Base-by-base conservation (phyloP, 2,797 vertebrate genomes). In the Crenuchus spilurus region DNA sequence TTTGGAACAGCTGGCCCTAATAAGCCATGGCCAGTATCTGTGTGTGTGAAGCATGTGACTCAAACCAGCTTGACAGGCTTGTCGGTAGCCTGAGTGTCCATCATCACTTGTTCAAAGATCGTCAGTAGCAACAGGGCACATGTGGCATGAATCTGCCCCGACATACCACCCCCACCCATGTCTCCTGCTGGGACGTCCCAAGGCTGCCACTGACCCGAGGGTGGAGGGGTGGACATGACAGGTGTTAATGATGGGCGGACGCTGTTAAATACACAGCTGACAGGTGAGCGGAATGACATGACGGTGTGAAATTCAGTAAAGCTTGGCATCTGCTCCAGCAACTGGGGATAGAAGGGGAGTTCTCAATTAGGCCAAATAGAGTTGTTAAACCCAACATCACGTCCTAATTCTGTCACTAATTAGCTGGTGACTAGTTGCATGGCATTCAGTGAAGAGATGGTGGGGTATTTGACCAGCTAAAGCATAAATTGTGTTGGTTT, bases 161-260 rank as follows among this genome's bases (percentile, higher is more conserved):
- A 13, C 6, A 26, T 65, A 51, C 42, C 18, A 37, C 74, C n/a
- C 30, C 4, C 62, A 41, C 24, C 22, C 13, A 14, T 52, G 52
- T 14, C 10, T 71, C 52, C 58, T 42, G 44, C 37, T 39, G 26
- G 22, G 49, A 22, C 26, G 3, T 42, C 46, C 39, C 48, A 24
- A 60, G 22, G 64, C 67, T 41, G 39, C 18, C 13, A 14, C 58
- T 70, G 37, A 55, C 35, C 35, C n/a, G 11, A 52, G 44, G 85
- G 81, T 85, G 76, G 74, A 72, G 39, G 66, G 1, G 0, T 41
- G 70, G 82, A 78, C 79, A 4, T 90, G 90, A 91, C 90, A 90
- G 89, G 90, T 89, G 85, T 82, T 92, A 91, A 92, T 88, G 89
- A 93, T 82, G 77, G 75, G 79, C 66, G 82, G 83, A 86, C 81